Conservation (phyloP, 2,113 vertebrate genomes). For the Podocnemis expansa region DNA sequence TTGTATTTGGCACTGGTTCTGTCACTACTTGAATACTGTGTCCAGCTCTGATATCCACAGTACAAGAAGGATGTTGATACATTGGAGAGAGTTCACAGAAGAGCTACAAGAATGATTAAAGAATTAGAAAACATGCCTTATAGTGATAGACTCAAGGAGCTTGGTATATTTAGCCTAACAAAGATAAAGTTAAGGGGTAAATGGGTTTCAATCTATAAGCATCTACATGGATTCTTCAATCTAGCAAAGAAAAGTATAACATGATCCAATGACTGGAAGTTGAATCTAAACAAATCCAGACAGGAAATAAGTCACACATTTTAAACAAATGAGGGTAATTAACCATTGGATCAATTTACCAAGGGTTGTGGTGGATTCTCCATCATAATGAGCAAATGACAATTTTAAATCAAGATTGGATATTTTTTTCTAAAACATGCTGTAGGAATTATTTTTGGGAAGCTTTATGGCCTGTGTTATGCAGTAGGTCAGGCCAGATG, state of each 20-base stretch:
- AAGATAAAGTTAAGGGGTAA: not conserved
- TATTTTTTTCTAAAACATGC: not conserved
- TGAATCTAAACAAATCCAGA: not conserved
- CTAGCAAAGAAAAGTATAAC: not conserved
- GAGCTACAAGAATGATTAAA: not conserved
- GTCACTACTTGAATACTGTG: not conserved
- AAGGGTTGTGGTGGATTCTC: not conserved
- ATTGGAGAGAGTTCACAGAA: not conserved
- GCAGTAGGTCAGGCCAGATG: not conserved
- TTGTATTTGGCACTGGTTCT: not conserved
- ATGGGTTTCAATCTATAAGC: not conserved
- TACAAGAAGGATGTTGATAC: not conserved
- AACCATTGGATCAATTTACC: not conserved
- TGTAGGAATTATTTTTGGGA: not conserved
- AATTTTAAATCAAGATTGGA: not conserved
- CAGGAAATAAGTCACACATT: not conserved
- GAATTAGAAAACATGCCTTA: not conserved
- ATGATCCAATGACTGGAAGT: not conserved
- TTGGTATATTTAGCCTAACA: not conserved
- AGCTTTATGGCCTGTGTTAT: not conserved
- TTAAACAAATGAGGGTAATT: not conserved
- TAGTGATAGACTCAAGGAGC: not conserved
- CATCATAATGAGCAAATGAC: not conserved
- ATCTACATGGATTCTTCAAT: not conserved
- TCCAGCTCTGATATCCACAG: not conserved